Percentiles rank a stretch among this genome's conserved stretches.
These are phyloP conservation scores for Proisotoma minuta DNA, from an alignment of 2,888 invertebrate genomes.

Conservation along the genomic window DNA sequence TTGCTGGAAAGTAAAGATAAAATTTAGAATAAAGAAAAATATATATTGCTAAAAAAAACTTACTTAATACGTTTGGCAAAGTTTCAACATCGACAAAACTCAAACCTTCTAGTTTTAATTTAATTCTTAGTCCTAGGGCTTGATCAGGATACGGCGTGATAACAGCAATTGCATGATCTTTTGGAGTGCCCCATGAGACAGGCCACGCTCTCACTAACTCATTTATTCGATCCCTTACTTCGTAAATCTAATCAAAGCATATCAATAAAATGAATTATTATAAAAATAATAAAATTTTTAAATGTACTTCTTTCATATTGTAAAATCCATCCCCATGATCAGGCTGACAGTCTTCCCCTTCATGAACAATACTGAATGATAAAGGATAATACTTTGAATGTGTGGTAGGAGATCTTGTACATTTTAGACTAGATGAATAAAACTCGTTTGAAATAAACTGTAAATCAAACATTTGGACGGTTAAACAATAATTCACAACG, in stretches of 20 bases:
- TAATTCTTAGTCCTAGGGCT: conserved; percentile 66
- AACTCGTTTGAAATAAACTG: conserved; percentile 72
- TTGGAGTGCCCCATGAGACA: conserved; percentile 59
- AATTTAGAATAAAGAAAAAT: conserved; percentile 5
- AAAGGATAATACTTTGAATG: conserved; percentile 69
- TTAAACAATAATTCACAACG: neutral
- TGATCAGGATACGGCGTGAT: conserved; percentile 79
- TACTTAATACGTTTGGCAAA: conserved; percentile 74
- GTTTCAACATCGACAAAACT: conserved; percentile 73
- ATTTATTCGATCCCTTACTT: conserved; percentile 68
- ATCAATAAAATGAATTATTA: conserved; percentile 10
- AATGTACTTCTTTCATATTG: conserved; percentile 66
- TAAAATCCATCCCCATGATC: conserved; percentile 67
- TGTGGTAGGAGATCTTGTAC: conserved; percentile 64
- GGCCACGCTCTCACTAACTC: conserved; percentile 72
- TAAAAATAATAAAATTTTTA: neutral
- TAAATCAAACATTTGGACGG: conserved; percentile 19
- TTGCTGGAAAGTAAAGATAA: conserved; percentile 53
- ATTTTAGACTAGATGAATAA: conserved; percentile 58
- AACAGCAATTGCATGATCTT: conserved; percentile 66
- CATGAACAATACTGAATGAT: conserved; percentile 67
- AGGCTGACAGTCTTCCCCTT: conserved; percentile 74
- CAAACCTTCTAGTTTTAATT: conserved; percentile 67
- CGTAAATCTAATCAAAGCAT: conserved; percentile 57
- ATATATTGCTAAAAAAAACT: conserved; percentile 14